phyloP scores from a whole-genome alignment of 2,888 invertebrate genomes.

The Busseola fusca region DNA sequence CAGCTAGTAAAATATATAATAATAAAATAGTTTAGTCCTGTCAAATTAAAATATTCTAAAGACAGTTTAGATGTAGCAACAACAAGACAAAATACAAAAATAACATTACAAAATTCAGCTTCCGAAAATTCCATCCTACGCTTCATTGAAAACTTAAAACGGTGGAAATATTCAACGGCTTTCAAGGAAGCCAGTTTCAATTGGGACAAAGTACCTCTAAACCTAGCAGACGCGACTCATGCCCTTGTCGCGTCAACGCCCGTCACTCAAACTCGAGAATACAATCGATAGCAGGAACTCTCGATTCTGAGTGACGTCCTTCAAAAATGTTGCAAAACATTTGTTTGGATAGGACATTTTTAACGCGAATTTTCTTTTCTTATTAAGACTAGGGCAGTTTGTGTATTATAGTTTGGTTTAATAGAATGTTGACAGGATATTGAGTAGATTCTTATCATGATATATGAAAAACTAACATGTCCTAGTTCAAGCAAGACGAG shows the following conservation, averaged over 20 bases:
- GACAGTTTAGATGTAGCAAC: too few species aligned
- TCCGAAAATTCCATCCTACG: slow-evolving; percentile 23
- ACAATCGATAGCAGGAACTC: slow-evolving; percentile 54
- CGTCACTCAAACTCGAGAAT: slow-evolving; percentile 45
- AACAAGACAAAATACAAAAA: slow-evolving; percentile 21
- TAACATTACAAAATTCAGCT: slow-evolving; percentile 13
- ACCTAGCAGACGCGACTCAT: slow-evolving; percentile 53
- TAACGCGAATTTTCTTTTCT: slow-evolving; percentile 12
- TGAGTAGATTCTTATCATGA: slow-evolving; percentile 11
- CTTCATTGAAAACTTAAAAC: slow-evolving; percentile 51
- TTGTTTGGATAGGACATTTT: slow-evolving; percentile 46
- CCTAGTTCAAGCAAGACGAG: background rate
- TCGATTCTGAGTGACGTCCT: slow-evolving; percentile 38
- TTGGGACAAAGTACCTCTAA: slow-evolving; percentile 43
- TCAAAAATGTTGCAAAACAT: slow-evolving; percentile 46
- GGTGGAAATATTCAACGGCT: slow-evolving; percentile 47
- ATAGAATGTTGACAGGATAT: slow-evolving; percentile 7
- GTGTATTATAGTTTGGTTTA: slow-evolving; percentile 7
- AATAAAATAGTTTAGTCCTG: too few species aligned
- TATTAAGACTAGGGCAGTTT: slow-evolving; percentile 19
- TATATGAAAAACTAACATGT: background rate
- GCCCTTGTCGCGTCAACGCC: slow-evolving; percentile 58
- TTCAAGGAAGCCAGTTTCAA: slow-evolving; percentile 49
- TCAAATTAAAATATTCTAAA: too few species aligned
- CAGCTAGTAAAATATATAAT: too few species aligned